Evolutionary conservation across 2,888 invertebrate genomes (phyloP).

Genomic region (Ophioninae sp.): DNA sequence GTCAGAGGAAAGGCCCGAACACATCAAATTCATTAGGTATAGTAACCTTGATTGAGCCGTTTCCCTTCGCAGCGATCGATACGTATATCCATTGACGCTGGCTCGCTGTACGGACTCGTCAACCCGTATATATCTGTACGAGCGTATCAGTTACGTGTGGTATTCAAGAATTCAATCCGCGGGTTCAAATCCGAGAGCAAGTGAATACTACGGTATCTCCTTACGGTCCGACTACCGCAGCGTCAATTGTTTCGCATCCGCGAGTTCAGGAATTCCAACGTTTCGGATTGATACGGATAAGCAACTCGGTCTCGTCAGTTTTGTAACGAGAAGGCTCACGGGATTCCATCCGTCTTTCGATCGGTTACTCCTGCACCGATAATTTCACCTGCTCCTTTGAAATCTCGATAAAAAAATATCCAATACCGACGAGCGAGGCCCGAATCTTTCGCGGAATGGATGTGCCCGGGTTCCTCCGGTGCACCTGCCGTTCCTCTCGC

Average conservation of each 20-base stretch:
- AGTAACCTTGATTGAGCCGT: conserved; percentile 7
- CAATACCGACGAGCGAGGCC: too few species aligned
- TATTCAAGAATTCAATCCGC: conserved; percentile 52
- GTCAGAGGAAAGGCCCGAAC: not conserved
- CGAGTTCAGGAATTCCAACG: conserved; percentile 32
- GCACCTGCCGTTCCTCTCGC: too few species aligned
- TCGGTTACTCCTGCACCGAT: too few species aligned
- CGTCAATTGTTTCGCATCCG: conserved; percentile 38
- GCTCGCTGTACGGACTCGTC: conserved; percentile 7
- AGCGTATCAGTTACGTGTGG: conserved; percentile 25
- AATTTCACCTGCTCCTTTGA: too few species aligned
- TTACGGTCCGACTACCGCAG: conserved; percentile 21
- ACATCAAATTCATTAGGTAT: not conserved
- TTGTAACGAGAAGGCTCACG: too few species aligned
- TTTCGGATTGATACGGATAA: conserved; percentile 26
- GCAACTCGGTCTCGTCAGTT: not conserved
- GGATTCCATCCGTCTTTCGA: too few species aligned
- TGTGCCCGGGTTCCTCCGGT: too few species aligned
- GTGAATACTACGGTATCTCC: conserved; percentile 39
- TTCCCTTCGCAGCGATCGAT: not conserved
- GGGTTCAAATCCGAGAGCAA: conserved; percentile 21
- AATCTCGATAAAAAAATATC: too few species aligned
- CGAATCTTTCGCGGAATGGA: too few species aligned
- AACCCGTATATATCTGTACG: conserved; percentile 2
- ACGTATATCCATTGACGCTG: not conserved